Evolutionary conservation across 2,113 vertebrate species (phyloP).

Genomic region (Phylloscopus trochilus): DNA sequence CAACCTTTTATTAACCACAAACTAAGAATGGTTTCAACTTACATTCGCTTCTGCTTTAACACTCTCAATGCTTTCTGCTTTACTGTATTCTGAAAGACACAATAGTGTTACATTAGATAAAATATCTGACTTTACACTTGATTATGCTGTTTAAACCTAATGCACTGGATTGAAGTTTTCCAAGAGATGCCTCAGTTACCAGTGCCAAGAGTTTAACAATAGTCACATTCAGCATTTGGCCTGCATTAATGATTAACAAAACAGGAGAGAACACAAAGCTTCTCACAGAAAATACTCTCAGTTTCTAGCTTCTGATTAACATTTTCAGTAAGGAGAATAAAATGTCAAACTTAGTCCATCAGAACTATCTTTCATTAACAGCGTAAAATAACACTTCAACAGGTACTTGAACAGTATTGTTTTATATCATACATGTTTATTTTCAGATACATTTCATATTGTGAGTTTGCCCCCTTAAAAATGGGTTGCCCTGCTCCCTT

Average conservation of each 20-base stretch:
- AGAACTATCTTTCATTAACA: not conserved
- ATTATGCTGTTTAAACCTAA: not conserved
- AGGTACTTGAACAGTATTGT: not conserved
- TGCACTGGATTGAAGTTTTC: not conserved
- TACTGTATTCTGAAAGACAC: conserved; percentile 90
- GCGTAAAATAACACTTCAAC: not conserved
- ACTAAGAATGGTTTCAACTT: conserved; percentile 69
- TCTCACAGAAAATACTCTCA: not conserved
- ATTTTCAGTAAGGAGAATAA: not conserved
- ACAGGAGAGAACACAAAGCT: not conserved
- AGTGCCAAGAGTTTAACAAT: not conserved
- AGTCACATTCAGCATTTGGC: not conserved
- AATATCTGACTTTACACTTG: not conserved
- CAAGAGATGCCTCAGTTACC: not conserved
- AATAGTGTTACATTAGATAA: not conserved
- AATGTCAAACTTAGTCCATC: not conserved
- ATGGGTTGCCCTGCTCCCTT: not conserved
- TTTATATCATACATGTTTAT: not conserved
- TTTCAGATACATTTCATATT: not conserved
- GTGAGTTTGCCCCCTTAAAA: not conserved
- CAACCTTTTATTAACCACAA: not conserved
- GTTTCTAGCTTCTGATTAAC: not conserved
- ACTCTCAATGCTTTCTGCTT: conserved; percentile 97
- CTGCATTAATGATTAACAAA: not conserved
- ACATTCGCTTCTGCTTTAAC: conserved; percentile 97